Conservation (phyloP, 2,888 invertebrate species). For the Lysandra bellargus region DNA sequence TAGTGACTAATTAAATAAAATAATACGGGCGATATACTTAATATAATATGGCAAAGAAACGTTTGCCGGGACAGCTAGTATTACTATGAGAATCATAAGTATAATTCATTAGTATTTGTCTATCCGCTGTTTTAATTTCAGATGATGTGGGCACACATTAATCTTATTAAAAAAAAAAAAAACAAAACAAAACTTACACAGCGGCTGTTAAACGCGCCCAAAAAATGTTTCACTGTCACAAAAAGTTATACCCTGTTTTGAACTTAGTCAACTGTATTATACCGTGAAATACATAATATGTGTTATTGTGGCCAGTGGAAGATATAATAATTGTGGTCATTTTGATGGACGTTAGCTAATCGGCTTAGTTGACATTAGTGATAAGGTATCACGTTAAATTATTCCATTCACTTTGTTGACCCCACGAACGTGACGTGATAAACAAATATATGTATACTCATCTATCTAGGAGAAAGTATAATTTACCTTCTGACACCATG, state of each 20-base stretch:
- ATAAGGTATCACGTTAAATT: constrained; percentile 29
- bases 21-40: no score
- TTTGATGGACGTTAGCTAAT: constrained; percentile 16
- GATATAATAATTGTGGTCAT: background rate
- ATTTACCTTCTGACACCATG: background rate
- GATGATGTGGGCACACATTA: no score
- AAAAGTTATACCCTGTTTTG: background rate
- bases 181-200: no score
- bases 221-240: background rate
- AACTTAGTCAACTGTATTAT: background rate
- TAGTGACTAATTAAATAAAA: no score
- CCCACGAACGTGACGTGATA: background rate
- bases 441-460: background rate
- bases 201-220: no score
- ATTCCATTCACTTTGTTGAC: constrained; percentile 31
- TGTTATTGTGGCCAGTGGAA: background rate
- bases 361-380: constrained; percentile 27
- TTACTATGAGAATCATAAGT: no score
- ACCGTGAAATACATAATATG: background rate
- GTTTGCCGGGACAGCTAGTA: no score
- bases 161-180: no score
- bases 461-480: background rate
- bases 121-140: no score
- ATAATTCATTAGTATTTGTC: no score
- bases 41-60: no score